Percentiles rank a stretch among this genome's conserved stretches.
Conservation (phyloP, 2,888 invertebrate species). For the Mimumesa dahlbomi region DNA sequence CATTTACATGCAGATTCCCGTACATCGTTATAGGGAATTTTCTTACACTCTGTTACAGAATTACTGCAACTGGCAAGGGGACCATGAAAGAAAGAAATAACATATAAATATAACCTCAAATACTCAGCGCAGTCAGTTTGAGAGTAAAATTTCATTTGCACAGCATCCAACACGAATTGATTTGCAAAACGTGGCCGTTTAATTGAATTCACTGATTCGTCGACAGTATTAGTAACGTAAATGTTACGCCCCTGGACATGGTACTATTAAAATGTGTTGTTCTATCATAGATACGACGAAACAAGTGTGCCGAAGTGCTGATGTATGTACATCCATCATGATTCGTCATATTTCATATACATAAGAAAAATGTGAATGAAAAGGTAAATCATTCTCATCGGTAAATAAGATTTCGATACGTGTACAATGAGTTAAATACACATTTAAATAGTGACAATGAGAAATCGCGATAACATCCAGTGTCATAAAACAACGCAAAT, state of each 20-base stretch:
- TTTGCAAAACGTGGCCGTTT: background rate
- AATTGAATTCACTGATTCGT: background rate
- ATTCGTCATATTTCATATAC: slow-evolving; percentile 22
- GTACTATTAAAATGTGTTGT: background rate
- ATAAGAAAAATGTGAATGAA: too few species aligned
- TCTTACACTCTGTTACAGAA: background rate
- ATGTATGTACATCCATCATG: background rate
- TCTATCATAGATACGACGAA: slow-evolving; percentile 13
- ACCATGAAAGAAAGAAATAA: slow-evolving; percentile 35
- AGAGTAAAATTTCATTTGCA: slow-evolving; percentile 11
- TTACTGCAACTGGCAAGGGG: slow-evolving; percentile 37
- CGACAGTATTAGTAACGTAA: background rate
- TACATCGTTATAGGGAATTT: background rate
- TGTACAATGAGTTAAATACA: too few species aligned
- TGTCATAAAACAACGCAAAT: too few species aligned
- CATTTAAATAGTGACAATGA: too few species aligned
- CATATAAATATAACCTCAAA: slow-evolving; percentile 14
- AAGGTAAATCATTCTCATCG: too few species aligned
- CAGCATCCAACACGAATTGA: background rate
- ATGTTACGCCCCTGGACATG: background rate
- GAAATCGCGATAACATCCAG: too few species aligned
- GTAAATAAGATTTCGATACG: too few species aligned
- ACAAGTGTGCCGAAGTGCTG: background rate
- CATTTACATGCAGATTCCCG: background rate
- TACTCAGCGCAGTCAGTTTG: background rate